Percentiles rank a stretch among this genome's conserved stretches.
Conservation (phyloP, 2,113 vertebrate genomes). For the Antennarius striatus region DNA sequence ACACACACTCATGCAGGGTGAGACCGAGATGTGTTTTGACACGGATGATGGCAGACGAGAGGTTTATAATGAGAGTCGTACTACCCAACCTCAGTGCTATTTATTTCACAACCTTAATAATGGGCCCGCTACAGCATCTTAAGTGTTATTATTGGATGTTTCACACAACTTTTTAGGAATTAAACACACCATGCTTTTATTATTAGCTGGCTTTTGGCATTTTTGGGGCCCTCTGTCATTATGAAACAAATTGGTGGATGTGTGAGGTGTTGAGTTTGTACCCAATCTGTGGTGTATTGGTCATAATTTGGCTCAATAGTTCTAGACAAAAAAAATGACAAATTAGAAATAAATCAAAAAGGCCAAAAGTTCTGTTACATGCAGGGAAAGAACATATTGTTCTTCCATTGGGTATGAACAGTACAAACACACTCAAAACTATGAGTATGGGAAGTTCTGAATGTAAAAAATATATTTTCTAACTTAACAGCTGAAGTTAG, state of each 20-base stretch:
- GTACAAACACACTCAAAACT: no score
- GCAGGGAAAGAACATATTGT: no score
- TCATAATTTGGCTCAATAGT: conserved; percentile 2
- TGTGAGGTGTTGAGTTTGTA: conserved; percentile 1
- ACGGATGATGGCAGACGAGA: conserved; percentile 52
- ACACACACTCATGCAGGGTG: conserved; percentile 17
- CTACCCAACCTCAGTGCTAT: conserved; percentile 32
- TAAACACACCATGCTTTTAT: conserved; percentile 35
- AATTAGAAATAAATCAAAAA: conserved; percentile 6
- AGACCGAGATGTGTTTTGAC: conserved; percentile 40
- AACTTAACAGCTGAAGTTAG: no score
- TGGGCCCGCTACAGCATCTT: not conserved
- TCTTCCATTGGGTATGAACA: no score
- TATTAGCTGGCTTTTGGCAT: conserved; percentile 7
- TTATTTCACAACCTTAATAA: conserved; percentile 45
- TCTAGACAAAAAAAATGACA: conserved; percentile 1
- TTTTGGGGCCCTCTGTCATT: conserved; percentile 6
- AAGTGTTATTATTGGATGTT: conserved; percentile 38
- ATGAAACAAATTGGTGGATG: conserved; percentile 21
- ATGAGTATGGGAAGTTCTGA: no score
- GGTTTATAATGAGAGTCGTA: conserved; percentile 33
- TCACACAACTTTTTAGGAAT: conserved; percentile 53
- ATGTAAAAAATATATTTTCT: no score
- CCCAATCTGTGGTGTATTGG: not conserved
- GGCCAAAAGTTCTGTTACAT: no score